Base-by-base conservation (phyloP, 2,888 invertebrate genomes). In the Blastobasis lacticolella region DNA sequence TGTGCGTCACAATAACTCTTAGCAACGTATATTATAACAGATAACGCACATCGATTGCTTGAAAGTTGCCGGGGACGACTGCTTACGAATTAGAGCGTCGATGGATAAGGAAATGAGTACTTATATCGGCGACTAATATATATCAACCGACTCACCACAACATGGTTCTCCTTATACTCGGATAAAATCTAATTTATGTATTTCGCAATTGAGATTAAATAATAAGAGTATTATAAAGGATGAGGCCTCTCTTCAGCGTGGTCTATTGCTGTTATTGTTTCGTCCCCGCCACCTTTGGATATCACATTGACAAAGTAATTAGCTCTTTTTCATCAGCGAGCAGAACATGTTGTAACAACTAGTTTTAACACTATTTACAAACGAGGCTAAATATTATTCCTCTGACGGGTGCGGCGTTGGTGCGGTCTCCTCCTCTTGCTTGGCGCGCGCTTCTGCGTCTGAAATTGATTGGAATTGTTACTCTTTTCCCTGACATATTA, bases 401-500 rank as follows among this genome's bases (percentile, higher is more conserved):
- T 88, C 88, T 62, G 85, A 67, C 48, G 75, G 64, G 41, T 78
- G 70, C 43, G 79, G 73, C 7, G 71, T 9, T 65, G 41, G 64
- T 71, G 64, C 69, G 75, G 65, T 63, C 75, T 83, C 87, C 61
- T 82, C 83, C 52, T 88, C 87, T 52, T 75, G 84, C 63, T 76
- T 89, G 64, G 90, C 90, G 54, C 90, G 79, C 43, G 88, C 84
- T 70, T 91, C 91, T 6, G 90, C 91, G 61, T 91, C 91, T 91
- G 75, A 6, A 69, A 73, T 56, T 9, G 41, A 4, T 23, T 1
- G 23, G 23, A 23, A 23, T 23, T 23, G 23, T 23, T 23, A 23
- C 23, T 23, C 23, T 23, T 23, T 23, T 1, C 23, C 1, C 23
- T 23, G 23, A 23, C 2, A 23, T 2, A 23, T 23, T n/a, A 23